These are phyloP conservation scores for Acomys russatus DNA, from an alignment of 2,797 vertebrate species.

Conservation along the genomic window DNA sequence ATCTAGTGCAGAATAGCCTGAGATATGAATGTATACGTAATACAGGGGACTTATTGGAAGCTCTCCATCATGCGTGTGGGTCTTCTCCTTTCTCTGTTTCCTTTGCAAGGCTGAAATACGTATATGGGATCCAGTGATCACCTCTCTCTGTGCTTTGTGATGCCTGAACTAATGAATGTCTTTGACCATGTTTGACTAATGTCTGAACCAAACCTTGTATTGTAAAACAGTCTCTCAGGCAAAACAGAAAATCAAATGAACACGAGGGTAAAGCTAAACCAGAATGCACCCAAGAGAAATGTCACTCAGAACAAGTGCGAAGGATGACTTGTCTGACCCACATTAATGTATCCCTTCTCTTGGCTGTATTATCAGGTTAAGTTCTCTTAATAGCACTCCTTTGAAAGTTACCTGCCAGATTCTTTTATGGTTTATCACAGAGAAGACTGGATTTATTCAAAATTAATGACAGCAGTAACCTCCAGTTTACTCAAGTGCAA, in stretches of 20 bases:
- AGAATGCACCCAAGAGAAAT: background rate
- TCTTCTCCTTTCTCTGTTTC: background rate
- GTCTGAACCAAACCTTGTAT: background rate
- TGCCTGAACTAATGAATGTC: background rate
- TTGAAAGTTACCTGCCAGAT: background rate
- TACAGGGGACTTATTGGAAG: background rate
- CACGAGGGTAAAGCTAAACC: slow-evolving; percentile 19
- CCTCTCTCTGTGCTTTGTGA: background rate
- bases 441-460: background rate
- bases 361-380: background rate
- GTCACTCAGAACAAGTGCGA: background rate
- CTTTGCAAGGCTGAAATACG: background rate
- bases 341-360: background rate
- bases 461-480: background rate
- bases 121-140: background rate
- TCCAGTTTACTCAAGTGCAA: background rate
- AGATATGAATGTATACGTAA: background rate
- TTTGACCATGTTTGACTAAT: background rate
- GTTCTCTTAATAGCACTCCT: background rate
- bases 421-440: background rate
- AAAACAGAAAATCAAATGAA: background rate
- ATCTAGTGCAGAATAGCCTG: background rate
- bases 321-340: background rate
- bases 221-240: background rate
- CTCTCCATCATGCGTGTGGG: accelerated